Evolutionary conservation across 2,797 vertebrate species (phyloP).

Genomic region (Euphonia xanthogaster): DNA sequence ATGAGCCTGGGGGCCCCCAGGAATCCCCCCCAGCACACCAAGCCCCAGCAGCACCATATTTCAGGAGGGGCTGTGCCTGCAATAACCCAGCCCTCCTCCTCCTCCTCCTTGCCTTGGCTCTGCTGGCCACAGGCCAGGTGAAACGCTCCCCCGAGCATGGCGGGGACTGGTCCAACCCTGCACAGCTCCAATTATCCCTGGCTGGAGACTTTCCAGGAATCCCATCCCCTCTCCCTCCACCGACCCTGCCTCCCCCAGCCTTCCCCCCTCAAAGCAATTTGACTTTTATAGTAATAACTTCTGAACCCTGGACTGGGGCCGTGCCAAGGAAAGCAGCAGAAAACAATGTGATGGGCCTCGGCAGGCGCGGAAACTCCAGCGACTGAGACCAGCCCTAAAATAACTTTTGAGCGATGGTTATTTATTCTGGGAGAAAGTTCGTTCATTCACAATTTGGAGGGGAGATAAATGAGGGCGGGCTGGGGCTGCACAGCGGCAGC

Average conservation of each 20-base stretch:
- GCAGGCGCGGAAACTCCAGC: slow-evolving; percentile 59
- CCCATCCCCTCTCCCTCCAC: neutral
- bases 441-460: slow-evolving; percentile 59
- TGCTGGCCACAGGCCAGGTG: neutral
- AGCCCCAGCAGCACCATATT: neutral
- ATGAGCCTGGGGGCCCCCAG: neutral
- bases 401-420: slow-evolving; percentile 57
- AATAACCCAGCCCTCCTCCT: neutral
- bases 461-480: neutral
- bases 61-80: neutral
- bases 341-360: slow-evolving; percentile 67
- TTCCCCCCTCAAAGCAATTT: slow-evolving; percentile 49
- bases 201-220: slow-evolving; percentile 51
- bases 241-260: neutral
- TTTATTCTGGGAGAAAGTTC: slow-evolving; percentile 68
- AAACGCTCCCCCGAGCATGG: neutral
- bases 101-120: neutral
- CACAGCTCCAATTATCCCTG: slow-evolving; percentile 28
- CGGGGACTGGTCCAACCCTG: neutral
- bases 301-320: slow-evolving; percentile 55
- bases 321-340: slow-evolving; percentile 64
- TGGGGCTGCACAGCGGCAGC: neutral
- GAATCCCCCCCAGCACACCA: neutral
- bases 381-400: slow-evolving; percentile 59
- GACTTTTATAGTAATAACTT: slow-evolving; percentile 71